Conservation (phyloP, 2,888 invertebrate genomes). For the Scaptomyza caliginosa region DNA sequence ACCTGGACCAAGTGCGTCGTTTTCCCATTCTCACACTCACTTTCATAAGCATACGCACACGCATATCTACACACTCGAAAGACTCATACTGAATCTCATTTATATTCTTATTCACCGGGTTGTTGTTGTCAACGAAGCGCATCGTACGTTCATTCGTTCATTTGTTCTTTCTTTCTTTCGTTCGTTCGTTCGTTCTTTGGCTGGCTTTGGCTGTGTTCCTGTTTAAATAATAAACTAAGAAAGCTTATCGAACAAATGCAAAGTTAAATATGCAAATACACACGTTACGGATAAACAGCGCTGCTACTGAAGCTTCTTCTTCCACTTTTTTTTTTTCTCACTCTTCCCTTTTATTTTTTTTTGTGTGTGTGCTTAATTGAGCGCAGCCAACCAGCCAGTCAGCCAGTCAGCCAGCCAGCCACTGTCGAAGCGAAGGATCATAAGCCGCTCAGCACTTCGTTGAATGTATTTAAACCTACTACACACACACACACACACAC, state of each 20-base stretch:
- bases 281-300: conserved; percentile 37
- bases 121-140: conserved; percentile 43
- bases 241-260: conserved; percentile 69
- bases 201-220: conserved; percentile 43
- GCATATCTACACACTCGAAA: not conserved
- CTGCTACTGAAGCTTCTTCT: not conserved
- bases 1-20: conserved; percentile 40
- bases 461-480: conserved; percentile 66
- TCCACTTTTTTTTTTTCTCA: too few relatives aligned
- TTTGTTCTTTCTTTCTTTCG: too few relatives aligned
- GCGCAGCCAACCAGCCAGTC: conserved; percentile 3
- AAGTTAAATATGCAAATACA: conserved; percentile 64
- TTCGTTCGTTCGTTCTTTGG: not conserved
- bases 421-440: conserved; percentile 44
- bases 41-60: not conserved
- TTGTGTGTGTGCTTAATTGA: conserved; percentile 3
- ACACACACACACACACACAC: not conserved
- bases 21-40: not conserved
- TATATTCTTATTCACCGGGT: conserved; percentile 18
- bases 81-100: conserved; percentile 8
- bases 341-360: not conserved
- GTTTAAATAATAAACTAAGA: conserved; percentile 69
- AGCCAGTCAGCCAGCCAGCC: not conserved
- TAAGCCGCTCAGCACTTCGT: conserved; percentile 66
- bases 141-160: not conserved